These are phyloP conservation scores for Oceanodroma leucorhoa DNA, from an alignment of 2,797 vertebrate genomes.

Conservation along the genomic window DNA sequence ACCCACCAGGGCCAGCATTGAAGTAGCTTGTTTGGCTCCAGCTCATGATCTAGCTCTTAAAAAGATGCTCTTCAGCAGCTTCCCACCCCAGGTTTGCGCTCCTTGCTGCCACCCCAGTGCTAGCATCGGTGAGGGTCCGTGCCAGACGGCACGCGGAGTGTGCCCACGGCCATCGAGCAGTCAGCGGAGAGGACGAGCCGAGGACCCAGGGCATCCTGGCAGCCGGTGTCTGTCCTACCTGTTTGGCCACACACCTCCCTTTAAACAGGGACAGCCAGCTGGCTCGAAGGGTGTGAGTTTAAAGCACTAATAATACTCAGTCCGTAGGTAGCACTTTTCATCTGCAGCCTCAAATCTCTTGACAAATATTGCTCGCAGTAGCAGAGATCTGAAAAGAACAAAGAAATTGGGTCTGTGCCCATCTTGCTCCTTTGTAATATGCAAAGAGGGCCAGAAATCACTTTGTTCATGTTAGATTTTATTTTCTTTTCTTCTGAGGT, in stretches of 20 bases:
- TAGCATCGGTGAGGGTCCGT: accelerated
- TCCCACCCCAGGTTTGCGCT: background rate
- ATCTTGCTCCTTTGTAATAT: constrained; percentile 62
- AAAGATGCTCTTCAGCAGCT: background rate
- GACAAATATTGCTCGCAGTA: constrained; percentile 40
- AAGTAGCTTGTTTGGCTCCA: background rate
- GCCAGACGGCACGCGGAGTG: accelerated
- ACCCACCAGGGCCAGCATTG: background rate
- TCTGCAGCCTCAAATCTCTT: constrained; percentile 58
- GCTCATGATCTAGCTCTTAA: background rate
- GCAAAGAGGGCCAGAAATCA: constrained; percentile 55
- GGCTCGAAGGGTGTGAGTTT: constrained; percentile 11
- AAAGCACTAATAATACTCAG: constrained; percentile 12
- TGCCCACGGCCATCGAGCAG: background rate
- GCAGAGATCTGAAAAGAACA: constrained; percentile 64
- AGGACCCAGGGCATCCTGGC: constrained; percentile 13
- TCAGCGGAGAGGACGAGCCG: accelerated
- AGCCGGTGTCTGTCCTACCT: background rate
- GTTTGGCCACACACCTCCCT: background rate
- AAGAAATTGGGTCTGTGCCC: constrained; percentile 60
- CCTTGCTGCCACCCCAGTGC: background rate
- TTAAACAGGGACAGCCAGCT: constrained; percentile 14
- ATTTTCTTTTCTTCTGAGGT: constrained; percentile 16
- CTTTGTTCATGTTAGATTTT: constrained; percentile 49
- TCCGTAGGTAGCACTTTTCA: constrained; percentile 61